Conservation (phyloP, 2,797 vertebrate genomes). For the Botia kubotai region DNA sequence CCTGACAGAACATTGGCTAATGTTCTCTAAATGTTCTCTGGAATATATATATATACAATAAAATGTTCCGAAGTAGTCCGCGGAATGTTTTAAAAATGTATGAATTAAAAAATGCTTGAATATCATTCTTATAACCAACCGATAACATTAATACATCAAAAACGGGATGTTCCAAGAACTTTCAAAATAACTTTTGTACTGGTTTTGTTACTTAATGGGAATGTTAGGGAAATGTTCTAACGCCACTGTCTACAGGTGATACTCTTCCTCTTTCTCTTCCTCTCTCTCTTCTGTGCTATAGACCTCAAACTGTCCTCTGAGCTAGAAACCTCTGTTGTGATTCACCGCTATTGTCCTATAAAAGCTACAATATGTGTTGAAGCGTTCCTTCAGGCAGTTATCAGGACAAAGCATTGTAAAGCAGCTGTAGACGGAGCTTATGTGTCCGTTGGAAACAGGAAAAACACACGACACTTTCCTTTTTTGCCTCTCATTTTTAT, state of each 20-base stretch:
- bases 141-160: too few species aligned
- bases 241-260: constrained; percentile 32
- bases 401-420: constrained; percentile 20
- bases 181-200: too few species aligned
- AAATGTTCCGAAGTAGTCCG: too few species aligned
- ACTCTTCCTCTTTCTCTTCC: not conserved
- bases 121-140: too few species aligned
- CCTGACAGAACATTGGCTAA: not conserved
- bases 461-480: constrained; percentile 70
- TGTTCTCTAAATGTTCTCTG: too few species aligned
- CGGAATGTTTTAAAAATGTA: too few species aligned
- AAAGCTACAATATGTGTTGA: constrained; percentile 5
- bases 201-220: too few species aligned
- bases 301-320: not conserved
- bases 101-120: too few species aligned
- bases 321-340: not conserved
- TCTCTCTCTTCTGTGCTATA: not conserved
- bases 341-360: not conserved
- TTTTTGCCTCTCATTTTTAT: constrained; percentile 54
- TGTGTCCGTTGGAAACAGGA: constrained; percentile 41
- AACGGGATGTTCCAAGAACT: too few species aligned
- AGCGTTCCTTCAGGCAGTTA: not conserved
- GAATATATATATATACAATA: too few species aligned
- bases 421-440: not conserved
- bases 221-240: not conserved